phyloP scores from a whole-genome alignment of 2,113 vertebrate genomes.

The Nematolebias whitei region DNA sequence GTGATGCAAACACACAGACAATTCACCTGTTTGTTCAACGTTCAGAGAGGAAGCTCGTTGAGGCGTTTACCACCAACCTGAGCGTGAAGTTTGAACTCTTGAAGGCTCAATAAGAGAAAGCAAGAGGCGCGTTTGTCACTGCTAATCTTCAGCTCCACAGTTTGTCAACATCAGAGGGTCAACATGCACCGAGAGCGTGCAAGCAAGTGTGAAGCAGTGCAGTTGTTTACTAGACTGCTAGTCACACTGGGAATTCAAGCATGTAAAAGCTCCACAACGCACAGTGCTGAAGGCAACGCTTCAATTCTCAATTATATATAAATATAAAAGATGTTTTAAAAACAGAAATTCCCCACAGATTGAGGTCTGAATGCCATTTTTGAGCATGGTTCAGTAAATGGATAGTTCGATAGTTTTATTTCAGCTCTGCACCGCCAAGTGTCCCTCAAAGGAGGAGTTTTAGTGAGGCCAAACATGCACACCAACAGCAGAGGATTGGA shows the following conservation, averaged over 20 bases:
- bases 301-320: background rate
- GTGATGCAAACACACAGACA: conserved; percentile 1
- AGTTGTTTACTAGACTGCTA: background rate
- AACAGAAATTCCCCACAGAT: background rate
- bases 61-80: conserved; percentile 7
- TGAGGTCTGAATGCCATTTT: conserved; percentile 23
- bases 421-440: conserved; percentile 17
- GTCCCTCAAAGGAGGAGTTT: conserved; percentile 18
- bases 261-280: background rate
- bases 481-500: conserved; percentile 43
- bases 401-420: conserved; percentile 38
- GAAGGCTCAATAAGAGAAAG: conserved; percentile 23
- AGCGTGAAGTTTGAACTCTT: conserved; percentile 1
- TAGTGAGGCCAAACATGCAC: conserved; percentile 30
- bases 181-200: background rate
- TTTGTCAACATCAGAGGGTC: conserved; percentile 30
- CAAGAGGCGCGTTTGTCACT: conserved; percentile 34
- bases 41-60: conserved; percentile 13
- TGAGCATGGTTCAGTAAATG: conserved; percentile 17
- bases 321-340: background rate
- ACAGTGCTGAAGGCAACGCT: too few species aligned
- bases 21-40: conserved; percentile 12
- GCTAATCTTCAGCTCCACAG: conserved; percentile 43
- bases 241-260: background rate
- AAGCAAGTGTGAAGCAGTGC: background rate